A percentile compares a stretch with the other conserved stretches of the same genome.
Conservation (phyloP, 2,113 vertebrate species). For the Electrona antarctica region DNA sequence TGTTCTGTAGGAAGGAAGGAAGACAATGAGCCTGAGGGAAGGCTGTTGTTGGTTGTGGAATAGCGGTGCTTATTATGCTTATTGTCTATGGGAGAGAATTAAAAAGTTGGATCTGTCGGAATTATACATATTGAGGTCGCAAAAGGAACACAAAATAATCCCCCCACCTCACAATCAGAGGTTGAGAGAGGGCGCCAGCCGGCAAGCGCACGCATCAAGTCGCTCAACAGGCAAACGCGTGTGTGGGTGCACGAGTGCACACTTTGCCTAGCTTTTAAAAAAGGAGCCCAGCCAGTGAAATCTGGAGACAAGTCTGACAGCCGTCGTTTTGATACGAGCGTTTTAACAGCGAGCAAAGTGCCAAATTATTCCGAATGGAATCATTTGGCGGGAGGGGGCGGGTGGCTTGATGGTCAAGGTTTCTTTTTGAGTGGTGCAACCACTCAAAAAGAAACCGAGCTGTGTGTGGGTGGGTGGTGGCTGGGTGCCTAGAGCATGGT, state of each 20-base stretch:
- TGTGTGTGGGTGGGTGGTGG: no score
- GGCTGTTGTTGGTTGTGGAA: slow-evolving; percentile 51
- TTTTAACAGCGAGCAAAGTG: slow-evolving; percentile 61
- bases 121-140: slow-evolving; percentile 75
- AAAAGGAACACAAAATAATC: slow-evolving; percentile 78
- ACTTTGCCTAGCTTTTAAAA: slow-evolving; percentile 42
- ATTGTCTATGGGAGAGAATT: slow-evolving; percentile 80
- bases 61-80: slow-evolving; percentile 68
- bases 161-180: slow-evolving; percentile 68
- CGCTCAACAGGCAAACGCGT: no score
- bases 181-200: slow-evolving; percentile 48
- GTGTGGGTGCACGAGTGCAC: no score
- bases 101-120: slow-evolving; percentile 76
- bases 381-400: no score
- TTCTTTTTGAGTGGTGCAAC: no score
- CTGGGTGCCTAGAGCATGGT: no score
- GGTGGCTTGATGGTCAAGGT: no score
- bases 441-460: no score
- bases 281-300: slow-evolving; percentile 55
- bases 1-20: slow-evolving; percentile 27
- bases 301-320: slow-evolving; percentile 56
- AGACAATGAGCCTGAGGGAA: slow-evolving; percentile 13
- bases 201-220: slow-evolving; percentile 36
- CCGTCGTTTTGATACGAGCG: slow-evolving; percentile 62
- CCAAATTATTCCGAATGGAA: slow-evolving; percentile 67